Evolutionary conservation across 2,113 vertebrate genomes (phyloP).

Genomic region (Aepyceros melampus): DNA sequence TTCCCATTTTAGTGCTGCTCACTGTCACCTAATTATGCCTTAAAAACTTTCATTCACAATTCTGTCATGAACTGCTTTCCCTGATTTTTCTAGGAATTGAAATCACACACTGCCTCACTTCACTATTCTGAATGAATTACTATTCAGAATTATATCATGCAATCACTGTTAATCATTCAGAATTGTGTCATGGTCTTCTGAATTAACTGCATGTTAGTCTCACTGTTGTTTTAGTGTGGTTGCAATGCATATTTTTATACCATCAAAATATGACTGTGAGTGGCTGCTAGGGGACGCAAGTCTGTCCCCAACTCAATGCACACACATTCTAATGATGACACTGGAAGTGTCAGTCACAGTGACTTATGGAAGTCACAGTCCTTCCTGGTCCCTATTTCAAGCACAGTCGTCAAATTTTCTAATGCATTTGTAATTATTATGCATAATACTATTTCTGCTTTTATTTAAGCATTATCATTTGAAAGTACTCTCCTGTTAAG

Average conservation of each 20-base stretch:
- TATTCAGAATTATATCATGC: neutral
- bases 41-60: neutral
- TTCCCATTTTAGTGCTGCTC: neutral
- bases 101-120: neutral
- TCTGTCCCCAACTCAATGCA: neutral
- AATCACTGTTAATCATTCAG: neutral
- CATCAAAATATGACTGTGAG: neutral
- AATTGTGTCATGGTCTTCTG: neutral
- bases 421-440: conserved; percentile 29
- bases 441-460: neutral
- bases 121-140: neutral
- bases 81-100: neutral
- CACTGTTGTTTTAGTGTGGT: neutral
- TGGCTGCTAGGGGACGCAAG: neutral
- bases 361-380: neutral
- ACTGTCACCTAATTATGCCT: neutral
- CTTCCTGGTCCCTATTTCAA: conserved; percentile 44
- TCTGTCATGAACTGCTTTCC: neutral
- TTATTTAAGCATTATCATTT: conserved; percentile 46
- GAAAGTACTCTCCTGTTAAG: conserved; percentile 22
- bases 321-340: neutral
- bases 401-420: conserved; percentile 22
- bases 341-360: neutral
- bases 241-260: neutral
- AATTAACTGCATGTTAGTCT: neutral